Evolutionary conservation across 2,888 invertebrate species (phyloP).

Genomic region (Pterostichus niger): DNA sequence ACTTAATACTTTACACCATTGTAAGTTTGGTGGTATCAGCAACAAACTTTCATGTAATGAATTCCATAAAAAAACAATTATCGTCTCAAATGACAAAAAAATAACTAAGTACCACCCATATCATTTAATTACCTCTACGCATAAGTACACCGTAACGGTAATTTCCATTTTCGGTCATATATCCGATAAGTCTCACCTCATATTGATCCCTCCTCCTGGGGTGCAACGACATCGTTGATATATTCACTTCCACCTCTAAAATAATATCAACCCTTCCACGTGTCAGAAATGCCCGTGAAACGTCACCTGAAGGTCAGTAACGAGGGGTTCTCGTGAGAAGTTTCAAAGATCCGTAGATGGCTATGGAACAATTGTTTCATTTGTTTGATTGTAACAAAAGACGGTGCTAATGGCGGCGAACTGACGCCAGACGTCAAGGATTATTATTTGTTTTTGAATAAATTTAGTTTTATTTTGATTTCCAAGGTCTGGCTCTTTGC

Average conservation of each 20-base stretch:
- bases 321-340: constrained; percentile 26
- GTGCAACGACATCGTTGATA: constrained; percentile 32
- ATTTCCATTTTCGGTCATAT: constrained; percentile 43
- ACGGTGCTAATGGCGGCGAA: constrained; percentile 6
- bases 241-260: background rate
- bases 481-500: constrained; percentile 22
- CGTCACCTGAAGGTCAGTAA: constrained; percentile 43
- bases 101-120: background rate
- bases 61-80: constrained; percentile 4
- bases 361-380: constrained; percentile 34
- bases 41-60: background rate
- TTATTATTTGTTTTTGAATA: constrained; percentile 6
- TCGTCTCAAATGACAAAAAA: background rate
- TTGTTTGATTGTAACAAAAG: constrained; percentile 50
- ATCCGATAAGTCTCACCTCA: constrained; percentile 28
- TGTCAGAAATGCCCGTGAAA: constrained; percentile 28
- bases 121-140: background rate
- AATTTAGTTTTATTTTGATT: constrained; percentile 34
- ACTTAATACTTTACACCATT: too few relatives aligned
- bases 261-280: constrained; percentile 38
- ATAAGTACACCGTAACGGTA: background rate
- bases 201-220: constrained; percentile 20
- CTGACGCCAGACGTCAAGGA: constrained; percentile 6
- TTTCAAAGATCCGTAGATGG: constrained; percentile 20
- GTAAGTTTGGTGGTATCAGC: too few relatives aligned